phyloP scores from a whole-genome alignment of 1,140 invertebrate genomes.

The Bilobella aurantiaca region DNA sequence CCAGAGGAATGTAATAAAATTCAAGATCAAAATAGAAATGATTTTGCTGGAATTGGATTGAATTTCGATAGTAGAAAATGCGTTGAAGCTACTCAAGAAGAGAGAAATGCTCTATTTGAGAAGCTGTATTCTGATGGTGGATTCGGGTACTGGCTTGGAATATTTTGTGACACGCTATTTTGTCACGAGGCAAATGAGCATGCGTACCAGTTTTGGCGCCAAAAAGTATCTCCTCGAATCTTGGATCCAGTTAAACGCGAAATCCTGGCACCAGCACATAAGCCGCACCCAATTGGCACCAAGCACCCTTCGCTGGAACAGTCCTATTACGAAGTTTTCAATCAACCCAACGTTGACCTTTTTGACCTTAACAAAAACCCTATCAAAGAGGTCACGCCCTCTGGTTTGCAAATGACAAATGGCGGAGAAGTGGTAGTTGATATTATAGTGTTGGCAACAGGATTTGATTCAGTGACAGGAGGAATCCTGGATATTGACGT shows the following conservation, averaged over 20 bases:
- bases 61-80: background rate
- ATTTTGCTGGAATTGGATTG: background rate
- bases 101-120: background rate
- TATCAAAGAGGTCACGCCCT: slow-evolving; percentile 2
- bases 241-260: background rate
- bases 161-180: background rate
- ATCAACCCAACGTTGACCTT: slow-evolving; percentile 15
- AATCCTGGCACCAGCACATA: background rate
- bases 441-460: slow-evolving; percentile 5
- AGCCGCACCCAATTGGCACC: background rate
- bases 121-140: background rate
- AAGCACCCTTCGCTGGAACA: slow-evolving; percentile 10
- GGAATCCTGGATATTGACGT: slow-evolving; percentile 14
- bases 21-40: background rate
- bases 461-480: slow-evolving; percentile 13
- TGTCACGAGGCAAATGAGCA: slow-evolving; percentile 6
- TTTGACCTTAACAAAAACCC: slow-evolving; percentile 13
- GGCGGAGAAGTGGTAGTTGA: slow-evolving; percentile 7
- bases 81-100: background rate
- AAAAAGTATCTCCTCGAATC: background rate
- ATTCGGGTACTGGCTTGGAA: background rate
- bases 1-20: background rate
- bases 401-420: background rate
- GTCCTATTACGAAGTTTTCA: slow-evolving; percentile 14
- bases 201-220: background rate